Percentiles rank a stretch among this genome's conserved stretches.
phyloP scores from a whole-genome alignment of 2,113 vertebrate genomes.

The Myxocyprinus asiaticus region DNA sequence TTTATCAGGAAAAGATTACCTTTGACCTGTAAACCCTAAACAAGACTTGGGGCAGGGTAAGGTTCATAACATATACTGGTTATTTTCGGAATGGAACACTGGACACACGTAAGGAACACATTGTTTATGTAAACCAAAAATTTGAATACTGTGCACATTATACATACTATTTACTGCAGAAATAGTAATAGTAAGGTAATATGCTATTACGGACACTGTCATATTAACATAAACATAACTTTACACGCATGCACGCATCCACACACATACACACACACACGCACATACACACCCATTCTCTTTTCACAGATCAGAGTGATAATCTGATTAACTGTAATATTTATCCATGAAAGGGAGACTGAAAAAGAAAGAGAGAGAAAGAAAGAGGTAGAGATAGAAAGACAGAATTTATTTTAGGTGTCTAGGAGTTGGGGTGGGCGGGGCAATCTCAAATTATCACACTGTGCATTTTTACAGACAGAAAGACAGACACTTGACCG shows the following conservation, averaged over 20 bases:
- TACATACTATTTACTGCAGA: too few species aligned
- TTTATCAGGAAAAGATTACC: slow-evolving; percentile 60
- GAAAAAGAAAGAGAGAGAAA: slow-evolving; percentile 13
- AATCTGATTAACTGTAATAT: slow-evolving; percentile 59
- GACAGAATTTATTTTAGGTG: not conserved
- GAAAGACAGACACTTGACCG: too few species aligned
- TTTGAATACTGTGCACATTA: too few species aligned
- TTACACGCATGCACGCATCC: not conserved
- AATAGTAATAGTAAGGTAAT: too few species aligned
- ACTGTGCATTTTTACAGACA: not conserved
- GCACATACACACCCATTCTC: not conserved
- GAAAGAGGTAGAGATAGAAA: slow-evolving; percentile 48
- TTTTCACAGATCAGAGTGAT: slow-evolving; percentile 55
- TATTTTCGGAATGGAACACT: too few species aligned
- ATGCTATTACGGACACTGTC: too few species aligned
- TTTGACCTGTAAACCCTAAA: slow-evolving; percentile 36
- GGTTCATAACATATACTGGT: not conserved
- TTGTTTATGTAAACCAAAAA: too few species aligned
- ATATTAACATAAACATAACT: too few species aligned
- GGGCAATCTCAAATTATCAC: not conserved
- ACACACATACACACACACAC: slow-evolving; percentile 16
- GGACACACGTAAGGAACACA: too few species aligned
- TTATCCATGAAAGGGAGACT: slow-evolving; percentile 35
- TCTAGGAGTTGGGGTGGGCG: too few species aligned
- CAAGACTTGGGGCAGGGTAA: slow-evolving; percentile 22